Conservation (phyloP, 2,888 invertebrate genomes). For the Nephrotoma guestfalica region DNA sequence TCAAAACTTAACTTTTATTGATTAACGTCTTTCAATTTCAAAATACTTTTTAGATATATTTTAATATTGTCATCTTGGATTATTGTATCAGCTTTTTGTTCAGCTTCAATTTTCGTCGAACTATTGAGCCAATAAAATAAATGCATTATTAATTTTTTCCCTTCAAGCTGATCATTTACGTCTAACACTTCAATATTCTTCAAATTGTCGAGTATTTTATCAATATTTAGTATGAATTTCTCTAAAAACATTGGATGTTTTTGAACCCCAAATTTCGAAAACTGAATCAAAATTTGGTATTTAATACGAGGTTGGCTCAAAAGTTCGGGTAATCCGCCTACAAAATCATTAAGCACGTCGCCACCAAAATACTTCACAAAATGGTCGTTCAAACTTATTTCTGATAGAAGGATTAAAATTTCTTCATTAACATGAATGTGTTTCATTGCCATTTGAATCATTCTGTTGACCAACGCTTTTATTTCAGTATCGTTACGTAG, state of each 20-base stretch:
- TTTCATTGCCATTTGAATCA: not conserved
- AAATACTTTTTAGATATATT: not conserved
- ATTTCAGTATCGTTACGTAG: not conserved
- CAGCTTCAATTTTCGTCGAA: not conserved
- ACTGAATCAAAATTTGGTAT: not conserved
- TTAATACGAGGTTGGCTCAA: not conserved
- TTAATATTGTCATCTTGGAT: not conserved
- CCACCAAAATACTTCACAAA: not conserved
- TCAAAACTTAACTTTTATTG: not conserved
- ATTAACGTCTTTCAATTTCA: not conserved
- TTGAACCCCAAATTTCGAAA: not conserved
- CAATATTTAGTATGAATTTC: not conserved
- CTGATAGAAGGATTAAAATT: not conserved
- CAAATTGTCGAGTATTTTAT: slow-evolving; percentile 16
- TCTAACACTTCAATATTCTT: slow-evolving; percentile 26
- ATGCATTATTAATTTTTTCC: slow-evolving; percentile 38
- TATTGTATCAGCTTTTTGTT: not conserved
- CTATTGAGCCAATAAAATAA: slow-evolving; percentile 34
- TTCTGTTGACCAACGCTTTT: not conserved
- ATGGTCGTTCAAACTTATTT: not conserved
- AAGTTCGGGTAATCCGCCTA: not conserved
- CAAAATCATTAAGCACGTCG: not conserved
- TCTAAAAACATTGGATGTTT: not conserved
- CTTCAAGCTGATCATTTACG: slow-evolving; percentile 26
- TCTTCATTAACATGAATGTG: not conserved